Conservation (phyloP, 1,140 invertebrate species). For the Sycophaga agraensis region DNA sequence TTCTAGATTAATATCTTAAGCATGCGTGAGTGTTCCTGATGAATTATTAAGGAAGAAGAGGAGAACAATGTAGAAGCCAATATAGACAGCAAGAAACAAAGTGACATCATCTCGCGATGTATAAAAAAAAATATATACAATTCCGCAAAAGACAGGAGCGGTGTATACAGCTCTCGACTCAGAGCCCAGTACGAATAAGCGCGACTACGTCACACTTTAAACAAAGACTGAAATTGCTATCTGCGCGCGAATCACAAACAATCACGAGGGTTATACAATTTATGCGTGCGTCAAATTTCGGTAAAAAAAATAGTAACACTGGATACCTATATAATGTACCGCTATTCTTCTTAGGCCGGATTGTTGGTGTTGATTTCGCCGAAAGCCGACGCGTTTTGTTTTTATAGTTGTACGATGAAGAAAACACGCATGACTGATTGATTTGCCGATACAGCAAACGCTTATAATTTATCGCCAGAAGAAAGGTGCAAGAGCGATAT, state of each 20-base stretch:
- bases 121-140: background rate
- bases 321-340: background rate
- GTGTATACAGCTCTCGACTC: background rate
- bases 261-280: conserved; percentile 9
- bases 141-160: background rate
- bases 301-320: background rate
- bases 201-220: conserved; percentile 1
- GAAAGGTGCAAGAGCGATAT: too few relatives aligned
- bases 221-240: conserved; percentile 24
- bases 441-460: background rate
- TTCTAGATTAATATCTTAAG: conserved; percentile 18
- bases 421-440: conserved; percentile 21
- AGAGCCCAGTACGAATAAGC: conserved; percentile 7
- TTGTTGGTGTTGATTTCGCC: background rate
- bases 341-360: background rate
- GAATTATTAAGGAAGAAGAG: background rate
- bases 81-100: conserved; percentile 13
- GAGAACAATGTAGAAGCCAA: background rate
- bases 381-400: background rate
- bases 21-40: conserved; percentile 7
- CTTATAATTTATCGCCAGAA: background rate
- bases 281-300: background rate
- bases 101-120: conserved; percentile 21
- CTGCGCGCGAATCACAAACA: conserved; percentile 24
- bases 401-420: conserved; percentile 10